Percentiles rank a stretch among this genome's conserved stretches.
These are phyloP conservation scores for Cryptomyrus ogoouensis DNA, from an alignment of 2,113 vertebrate species.

Conservation along the genomic window DNA sequence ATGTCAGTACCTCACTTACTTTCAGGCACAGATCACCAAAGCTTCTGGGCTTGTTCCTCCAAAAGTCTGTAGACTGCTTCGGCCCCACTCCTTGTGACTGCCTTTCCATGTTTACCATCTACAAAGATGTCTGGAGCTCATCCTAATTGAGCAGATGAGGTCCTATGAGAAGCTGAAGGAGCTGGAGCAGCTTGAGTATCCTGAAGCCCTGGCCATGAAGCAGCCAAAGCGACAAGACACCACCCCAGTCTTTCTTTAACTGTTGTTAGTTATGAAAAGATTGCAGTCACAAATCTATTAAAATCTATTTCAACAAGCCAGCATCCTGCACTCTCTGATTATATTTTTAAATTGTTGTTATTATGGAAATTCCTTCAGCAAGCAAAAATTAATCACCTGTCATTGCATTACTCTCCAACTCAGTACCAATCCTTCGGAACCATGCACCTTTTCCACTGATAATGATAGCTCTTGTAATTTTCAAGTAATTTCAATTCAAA, in stretches of 20 bases:
- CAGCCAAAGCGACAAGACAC: conserved; percentile 74
- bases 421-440: not conserved
- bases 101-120: too few species aligned
- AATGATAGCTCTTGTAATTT: too few species aligned
- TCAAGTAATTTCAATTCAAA: not conserved
- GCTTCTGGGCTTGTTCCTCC: not conserved
- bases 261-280: too few species aligned
- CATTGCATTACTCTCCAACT: not conserved
- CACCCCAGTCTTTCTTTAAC: too few species aligned
- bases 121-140: conserved; percentile 82
- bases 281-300: too few species aligned
- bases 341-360: not conserved
- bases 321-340: conserved; percentile 43
- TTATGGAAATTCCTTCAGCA: not conserved
- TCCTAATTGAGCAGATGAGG: conserved; percentile 84
- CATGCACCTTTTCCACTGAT: not conserved
- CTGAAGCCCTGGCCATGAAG: conserved; percentile 72
- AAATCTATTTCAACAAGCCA: conserved; percentile 50
- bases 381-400: not conserved
- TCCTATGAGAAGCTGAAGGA: conserved; percentile 90
- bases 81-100: not conserved
- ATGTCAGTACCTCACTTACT: too few species aligned
- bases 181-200: conserved; percentile 81
- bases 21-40: not conserved
- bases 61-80: not conserved